These are phyloP conservation scores for human DNA, from an alignment of 2,113 vertebrate genomes.

Conservation along the genomic window DNA sequence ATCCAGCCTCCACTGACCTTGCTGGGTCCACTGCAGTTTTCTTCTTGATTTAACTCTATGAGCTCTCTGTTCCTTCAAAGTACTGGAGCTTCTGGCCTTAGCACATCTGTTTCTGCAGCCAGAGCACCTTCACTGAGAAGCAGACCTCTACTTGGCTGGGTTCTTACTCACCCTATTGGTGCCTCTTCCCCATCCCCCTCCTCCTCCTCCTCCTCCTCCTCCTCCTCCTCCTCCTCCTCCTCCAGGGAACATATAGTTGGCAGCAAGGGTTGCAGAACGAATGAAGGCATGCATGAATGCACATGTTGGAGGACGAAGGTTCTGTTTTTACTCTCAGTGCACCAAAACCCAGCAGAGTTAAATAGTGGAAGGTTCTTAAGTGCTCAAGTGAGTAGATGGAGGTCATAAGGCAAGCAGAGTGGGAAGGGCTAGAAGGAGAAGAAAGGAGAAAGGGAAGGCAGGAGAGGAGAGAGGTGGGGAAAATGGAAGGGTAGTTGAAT, in stretches of 20 bases:
- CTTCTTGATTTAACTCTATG: neutral
- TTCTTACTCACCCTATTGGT: neutral
- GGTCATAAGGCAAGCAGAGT: neutral
- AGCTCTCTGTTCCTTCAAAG: neutral
- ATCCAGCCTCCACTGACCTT: neutral
- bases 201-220: neutral
- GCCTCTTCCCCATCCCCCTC: neutral
- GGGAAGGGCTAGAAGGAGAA: neutral
- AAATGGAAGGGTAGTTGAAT: neutral
- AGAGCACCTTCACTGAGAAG: neutral
- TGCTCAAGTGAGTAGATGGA: too few species aligned
- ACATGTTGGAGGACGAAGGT: rapidly evolving
- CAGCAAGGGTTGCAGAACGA: neutral
- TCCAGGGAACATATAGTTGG: neutral
- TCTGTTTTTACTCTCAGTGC: neutral
- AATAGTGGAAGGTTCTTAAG: neutral
- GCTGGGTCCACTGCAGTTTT: neutral
- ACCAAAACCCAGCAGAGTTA: neutral
- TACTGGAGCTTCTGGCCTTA: neutral
- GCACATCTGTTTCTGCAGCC: neutral
- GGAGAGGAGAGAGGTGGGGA: neutral
- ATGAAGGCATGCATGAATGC: rapidly evolving
- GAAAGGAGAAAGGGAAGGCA: neutral
- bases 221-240: neutral
- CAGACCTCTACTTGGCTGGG: neutral